phyloP scores from a whole-genome alignment of 2,888 invertebrate genomes.

The Watsonalla binaria region DNA sequence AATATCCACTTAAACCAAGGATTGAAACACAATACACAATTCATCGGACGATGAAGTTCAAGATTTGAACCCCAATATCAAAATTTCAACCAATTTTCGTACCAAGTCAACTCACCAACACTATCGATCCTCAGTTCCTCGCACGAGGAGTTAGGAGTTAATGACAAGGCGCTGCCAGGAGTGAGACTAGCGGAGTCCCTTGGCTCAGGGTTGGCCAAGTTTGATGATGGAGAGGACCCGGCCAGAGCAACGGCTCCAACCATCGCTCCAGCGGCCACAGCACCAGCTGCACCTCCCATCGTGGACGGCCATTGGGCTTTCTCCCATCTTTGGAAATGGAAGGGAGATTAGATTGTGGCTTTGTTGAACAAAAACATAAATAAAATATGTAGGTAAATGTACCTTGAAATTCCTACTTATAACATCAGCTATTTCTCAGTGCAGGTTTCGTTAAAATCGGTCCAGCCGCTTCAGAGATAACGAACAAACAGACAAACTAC shows the following conservation, averaged over 20 bases:
- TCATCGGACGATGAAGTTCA: no score
- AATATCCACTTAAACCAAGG: no score
- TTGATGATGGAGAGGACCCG: slow-evolving; percentile 64
- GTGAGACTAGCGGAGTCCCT: slow-evolving; percentile 75
- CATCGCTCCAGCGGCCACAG: slow-evolving; percentile 64
- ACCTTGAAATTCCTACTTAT: no score
- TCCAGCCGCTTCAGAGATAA: no score
- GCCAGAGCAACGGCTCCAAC: slow-evolving; percentile 72
- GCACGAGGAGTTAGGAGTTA: slow-evolving; percentile 86
- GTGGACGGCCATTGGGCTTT: slow-evolving; percentile 80
- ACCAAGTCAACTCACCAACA: slow-evolving; percentile 34
- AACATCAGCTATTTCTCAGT: no score
- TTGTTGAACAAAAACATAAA: neutral
- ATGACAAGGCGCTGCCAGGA: slow-evolving; percentile 80
- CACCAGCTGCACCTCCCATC: slow-evolving; percentile 62
- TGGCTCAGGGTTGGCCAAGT: slow-evolving; percentile 66
- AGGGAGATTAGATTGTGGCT: neutral
- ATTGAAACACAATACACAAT: no score
- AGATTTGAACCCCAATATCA: no score
- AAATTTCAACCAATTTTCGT: no score
- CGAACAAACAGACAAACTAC: no score
- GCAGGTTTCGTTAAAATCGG: no score
- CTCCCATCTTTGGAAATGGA: slow-evolving; percentile 81
- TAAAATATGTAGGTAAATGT: no score
- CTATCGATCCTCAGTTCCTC: slow-evolving; percentile 80